Evolutionary conservation across 2,888 invertebrate species (phyloP).

Genomic region (Onthophagus sagittarius): DNA sequence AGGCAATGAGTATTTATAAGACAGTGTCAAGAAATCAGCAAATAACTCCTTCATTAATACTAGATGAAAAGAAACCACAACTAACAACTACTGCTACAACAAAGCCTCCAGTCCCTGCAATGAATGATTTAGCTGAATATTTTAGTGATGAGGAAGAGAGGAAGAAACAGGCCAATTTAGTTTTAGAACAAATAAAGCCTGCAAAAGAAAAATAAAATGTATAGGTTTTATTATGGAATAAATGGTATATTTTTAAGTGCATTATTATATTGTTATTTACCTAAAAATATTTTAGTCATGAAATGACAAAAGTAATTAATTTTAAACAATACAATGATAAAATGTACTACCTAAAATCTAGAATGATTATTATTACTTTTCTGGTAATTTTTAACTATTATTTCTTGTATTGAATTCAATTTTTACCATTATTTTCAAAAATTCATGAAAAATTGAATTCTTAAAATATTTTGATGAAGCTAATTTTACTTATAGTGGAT

Average conservation of each 20-base stretch:
- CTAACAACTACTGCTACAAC: not conserved
- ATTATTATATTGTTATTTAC: too few relatives aligned
- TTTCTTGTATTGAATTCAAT: too few relatives aligned
- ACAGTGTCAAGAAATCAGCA: constrained; percentile 49
- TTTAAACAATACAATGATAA: too few relatives aligned
- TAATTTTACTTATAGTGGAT: too few relatives aligned
- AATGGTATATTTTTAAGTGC: constrained; percentile 1
- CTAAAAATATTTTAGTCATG: too few relatives aligned
- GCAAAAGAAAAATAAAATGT: constrained; percentile 25
- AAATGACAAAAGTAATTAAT: too few relatives aligned
- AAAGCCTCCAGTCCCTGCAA: constrained; percentile 2
- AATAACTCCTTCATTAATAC: constrained; percentile 3
- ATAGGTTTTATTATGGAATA: constrained; percentile 18
- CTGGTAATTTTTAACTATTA: too few relatives aligned
- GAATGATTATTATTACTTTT: too few relatives aligned
- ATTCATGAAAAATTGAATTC: too few relatives aligned
- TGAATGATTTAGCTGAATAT: constrained; percentile 43
- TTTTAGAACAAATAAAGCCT: constrained; percentile 23
- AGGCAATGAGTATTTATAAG: constrained; percentile 63
- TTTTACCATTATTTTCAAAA: too few relatives aligned
- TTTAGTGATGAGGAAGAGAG: constrained; percentile 47
- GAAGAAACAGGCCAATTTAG: constrained; percentile 29
- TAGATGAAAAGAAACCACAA: not conserved
- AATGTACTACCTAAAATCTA: too few relatives aligned
- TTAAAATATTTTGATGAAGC: too few relatives aligned